These are phyloP conservation scores for Spizella passerina DNA, from an alignment of 2,797 vertebrate species.

Conservation along the genomic window DNA sequence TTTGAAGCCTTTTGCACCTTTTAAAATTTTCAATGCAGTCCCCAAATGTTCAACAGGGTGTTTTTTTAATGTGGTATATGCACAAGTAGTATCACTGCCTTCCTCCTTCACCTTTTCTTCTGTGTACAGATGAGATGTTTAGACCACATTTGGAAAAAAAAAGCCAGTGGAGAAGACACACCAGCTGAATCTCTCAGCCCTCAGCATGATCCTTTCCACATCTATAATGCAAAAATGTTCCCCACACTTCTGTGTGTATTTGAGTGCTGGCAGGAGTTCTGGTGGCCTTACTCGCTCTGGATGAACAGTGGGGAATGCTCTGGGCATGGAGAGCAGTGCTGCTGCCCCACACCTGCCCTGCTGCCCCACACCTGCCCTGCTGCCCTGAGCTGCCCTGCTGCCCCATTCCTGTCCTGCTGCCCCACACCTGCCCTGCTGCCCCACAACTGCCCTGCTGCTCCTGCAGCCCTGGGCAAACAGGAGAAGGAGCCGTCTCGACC, in stretches of 20 bases:
- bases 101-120: neutral
- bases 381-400: too few relatives aligned
- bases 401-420: too few relatives aligned
- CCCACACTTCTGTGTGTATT: neutral
- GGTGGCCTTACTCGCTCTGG: neutral
- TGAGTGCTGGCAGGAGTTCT: neutral
- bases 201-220: neutral
- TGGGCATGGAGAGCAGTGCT: neutral
- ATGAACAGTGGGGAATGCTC: neutral
- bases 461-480: accelerated
- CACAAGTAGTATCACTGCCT: neutral
- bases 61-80: neutral
- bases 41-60: accelerated
- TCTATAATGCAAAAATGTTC: neutral
- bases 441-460: neutral
- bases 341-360: neutral
- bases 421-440: neutral
- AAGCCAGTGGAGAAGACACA: neutral
- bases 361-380: neutral
- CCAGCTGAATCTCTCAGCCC: neutral
- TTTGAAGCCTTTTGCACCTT: neutral
- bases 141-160: neutral
- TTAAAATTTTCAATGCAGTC: neutral
- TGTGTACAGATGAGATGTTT: neutral
- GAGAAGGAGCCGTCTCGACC: accelerated